A percentile compares a stretch with the other conserved stretches of the same genome.
Conservation (phyloP, 1,140 invertebrate genomes). For the Hypsibius dujardini region DNA sequence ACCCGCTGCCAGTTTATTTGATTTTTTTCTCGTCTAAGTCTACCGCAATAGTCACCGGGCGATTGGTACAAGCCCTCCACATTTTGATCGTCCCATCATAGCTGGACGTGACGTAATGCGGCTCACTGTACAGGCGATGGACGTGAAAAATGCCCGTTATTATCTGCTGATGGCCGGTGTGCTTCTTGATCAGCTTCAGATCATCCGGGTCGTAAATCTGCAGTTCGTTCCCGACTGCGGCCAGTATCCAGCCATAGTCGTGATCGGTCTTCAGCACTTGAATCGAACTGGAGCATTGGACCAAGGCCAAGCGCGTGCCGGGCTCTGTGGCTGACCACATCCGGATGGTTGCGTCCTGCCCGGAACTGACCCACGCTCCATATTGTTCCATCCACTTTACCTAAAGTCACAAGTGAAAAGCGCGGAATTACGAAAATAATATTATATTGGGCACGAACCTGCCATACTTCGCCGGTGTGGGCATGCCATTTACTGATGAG, state of each 20-base stretch:
- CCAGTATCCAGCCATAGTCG: neutral
- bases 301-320: neutral
- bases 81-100: neutral
- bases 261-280: neutral
- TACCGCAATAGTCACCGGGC: too few relatives aligned
- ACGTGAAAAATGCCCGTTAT: slow-evolving; percentile 4
- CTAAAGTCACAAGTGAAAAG: neutral
- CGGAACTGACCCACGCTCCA: neutral
- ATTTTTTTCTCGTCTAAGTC: too few relatives aligned
- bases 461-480: slow-evolving; percentile 7
- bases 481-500: neutral
- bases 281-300: neutral
- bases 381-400: neutral
- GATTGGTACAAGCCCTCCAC: neutral
- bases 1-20: too few relatives aligned
- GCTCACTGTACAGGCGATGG: neutral
- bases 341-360: slow-evolving; percentile 2
- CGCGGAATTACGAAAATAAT: too few relatives aligned
- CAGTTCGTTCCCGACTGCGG: neutral
- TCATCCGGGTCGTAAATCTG: neutral
- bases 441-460: neutral
- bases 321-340: neutral
- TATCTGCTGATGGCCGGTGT: slow-evolving; percentile 1
- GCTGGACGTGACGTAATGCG: slow-evolving; percentile 5
- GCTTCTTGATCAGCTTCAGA: neutral